Conservation (phyloP, 1,140 invertebrate genomes). For the Rhagoletis pomonella region DNA sequence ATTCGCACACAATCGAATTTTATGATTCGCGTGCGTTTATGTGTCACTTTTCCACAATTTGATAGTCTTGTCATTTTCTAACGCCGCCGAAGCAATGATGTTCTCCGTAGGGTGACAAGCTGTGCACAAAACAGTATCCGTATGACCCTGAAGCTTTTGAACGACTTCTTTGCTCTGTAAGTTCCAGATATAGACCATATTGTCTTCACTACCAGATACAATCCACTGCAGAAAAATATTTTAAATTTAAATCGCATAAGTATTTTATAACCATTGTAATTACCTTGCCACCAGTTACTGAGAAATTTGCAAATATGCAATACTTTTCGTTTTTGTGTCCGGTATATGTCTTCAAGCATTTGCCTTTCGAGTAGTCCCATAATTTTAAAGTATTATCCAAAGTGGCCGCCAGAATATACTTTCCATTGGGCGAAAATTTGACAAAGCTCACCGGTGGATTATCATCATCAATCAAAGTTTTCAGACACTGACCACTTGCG, state of each 20-base stretch:
- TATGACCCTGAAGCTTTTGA: slow-evolving; percentile 97
- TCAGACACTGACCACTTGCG: slow-evolving; percentile 98
- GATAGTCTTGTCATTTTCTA: slow-evolving; percentile 99
- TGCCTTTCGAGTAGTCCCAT: slow-evolving; percentile 99
- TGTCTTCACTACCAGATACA: slow-evolving; percentile 99
- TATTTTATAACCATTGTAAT: slow-evolving; percentile 57
- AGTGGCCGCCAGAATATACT: slow-evolving; percentile 98
- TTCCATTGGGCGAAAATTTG: slow-evolving; percentile 99
- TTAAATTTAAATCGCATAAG: background rate
- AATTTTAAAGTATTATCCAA: slow-evolving; percentile 99
- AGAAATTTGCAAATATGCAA: slow-evolving; percentile 99
- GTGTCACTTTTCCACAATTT: slow-evolving; percentile 99
- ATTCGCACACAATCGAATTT: background rate
- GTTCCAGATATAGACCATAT: slow-evolving; percentile 99
- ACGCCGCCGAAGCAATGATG: slow-evolving; percentile 98
- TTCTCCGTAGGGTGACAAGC: slow-evolving; percentile 99
- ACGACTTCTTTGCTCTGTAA: slow-evolving; percentile 99
- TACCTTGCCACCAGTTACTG: slow-evolving; percentile 99
- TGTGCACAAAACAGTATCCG: slow-evolving; percentile 97
- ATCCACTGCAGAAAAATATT: slow-evolving; percentile 86
- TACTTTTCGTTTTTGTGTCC: slow-evolving; percentile 99
- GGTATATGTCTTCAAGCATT: slow-evolving; percentile 97
- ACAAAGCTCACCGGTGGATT: slow-evolving; percentile 99
- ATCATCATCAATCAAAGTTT: slow-evolving; percentile 96
- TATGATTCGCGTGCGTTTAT: slow-evolving; percentile 75